Base-by-base conservation (phyloP, 1,140 invertebrate species). In the Zaprionus camerounensis region DNA sequence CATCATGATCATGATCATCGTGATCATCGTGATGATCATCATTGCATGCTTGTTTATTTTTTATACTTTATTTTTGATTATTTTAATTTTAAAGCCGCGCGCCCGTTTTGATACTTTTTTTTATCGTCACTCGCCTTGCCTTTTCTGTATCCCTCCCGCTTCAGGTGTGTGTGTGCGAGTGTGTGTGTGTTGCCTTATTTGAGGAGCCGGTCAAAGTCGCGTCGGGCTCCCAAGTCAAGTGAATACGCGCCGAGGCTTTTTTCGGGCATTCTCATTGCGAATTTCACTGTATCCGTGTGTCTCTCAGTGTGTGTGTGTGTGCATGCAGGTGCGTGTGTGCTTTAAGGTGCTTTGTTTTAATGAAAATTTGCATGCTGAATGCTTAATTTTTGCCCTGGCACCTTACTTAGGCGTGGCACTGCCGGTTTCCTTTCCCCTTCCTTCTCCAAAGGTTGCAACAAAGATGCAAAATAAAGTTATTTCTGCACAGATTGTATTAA, bases 341-440 rank as follows among this genome's bases (percentile, higher is more conserved):
- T 57, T 28, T 66, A 41, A 64, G 76, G 77, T 71, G 76, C 73
- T 88, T 88, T 82, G 79, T 84, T 88, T 88, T 84, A 78, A 88
- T 80, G 36, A 72, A 80, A 81, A 88, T 87, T 87, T 87, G 84
- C 84, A 87, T 87, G 81, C 78, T 75, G 85, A 87, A 87, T 88
- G 65, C 81, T 84, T 88, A 90, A 87, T 87, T 85, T 68, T 68
- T 59, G 31, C 49, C 46, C 38, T n/a, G 56, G 66, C 71, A 69
- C 51, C 69, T 76, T 22, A 62, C 15, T 34, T 20, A 38, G 41
- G 72, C 46, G 66, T 53, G 63, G 53, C 36, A 38, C 53, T 61
- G 57, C 26, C 63, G 57, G 17, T 34, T 41, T 61, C 20, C 55
- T 63, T 67, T 58, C 56, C 36, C 15, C 12, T 46, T 46, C 53